Base-by-base conservation (phyloP, 1,140 invertebrate genomes). In the Eueides isabella region DNA sequence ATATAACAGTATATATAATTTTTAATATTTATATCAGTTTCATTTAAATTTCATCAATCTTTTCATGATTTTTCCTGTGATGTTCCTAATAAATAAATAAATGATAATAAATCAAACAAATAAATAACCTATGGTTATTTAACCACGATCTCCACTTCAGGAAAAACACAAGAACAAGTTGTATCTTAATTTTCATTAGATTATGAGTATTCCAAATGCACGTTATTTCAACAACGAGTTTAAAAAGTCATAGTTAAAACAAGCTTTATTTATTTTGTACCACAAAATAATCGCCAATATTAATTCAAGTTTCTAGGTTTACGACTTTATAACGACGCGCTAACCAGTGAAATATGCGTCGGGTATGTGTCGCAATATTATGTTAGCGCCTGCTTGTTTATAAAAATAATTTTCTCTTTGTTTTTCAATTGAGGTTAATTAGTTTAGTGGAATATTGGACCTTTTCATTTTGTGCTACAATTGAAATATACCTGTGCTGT, bases 281-380 rank as follows among this genome's bases (percentile, higher is more conserved):
- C 79, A 80, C 30, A 74, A 14, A 63, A 65, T 80, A 74, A 78
- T 78, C 63, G 73, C 64, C 78, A 80, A 79, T 82, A 83, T 83
- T 80, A 84, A 85, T 78, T 76, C 68, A 76, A 79, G 72, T 92
- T 91, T 89, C 82, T 90, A 86, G 89, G 87, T 92, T 92, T 92
- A 92, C 80, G 89, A 85, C 85, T 89, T 90, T 86, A 89, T 90
- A 92, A 91, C 84, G 85, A 92, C 89, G 84, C 85, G 89, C 82
- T 89, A 89, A 89, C 81, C 82, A 80, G 77, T 85, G 82, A 89
- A 89, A 84, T 87, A 85, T 86, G 84, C 81, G 74, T 73, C 74
- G 76, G 31, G 66, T 72, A 80, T 77, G 72, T 82, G 77, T 80
- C 76, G 76, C 76, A 78, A 80, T 84, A 83, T 85, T 80, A 76